phyloP scores from a whole-genome alignment of 2,888 invertebrate species.

The Acrocyrtus sp. region DNA sequence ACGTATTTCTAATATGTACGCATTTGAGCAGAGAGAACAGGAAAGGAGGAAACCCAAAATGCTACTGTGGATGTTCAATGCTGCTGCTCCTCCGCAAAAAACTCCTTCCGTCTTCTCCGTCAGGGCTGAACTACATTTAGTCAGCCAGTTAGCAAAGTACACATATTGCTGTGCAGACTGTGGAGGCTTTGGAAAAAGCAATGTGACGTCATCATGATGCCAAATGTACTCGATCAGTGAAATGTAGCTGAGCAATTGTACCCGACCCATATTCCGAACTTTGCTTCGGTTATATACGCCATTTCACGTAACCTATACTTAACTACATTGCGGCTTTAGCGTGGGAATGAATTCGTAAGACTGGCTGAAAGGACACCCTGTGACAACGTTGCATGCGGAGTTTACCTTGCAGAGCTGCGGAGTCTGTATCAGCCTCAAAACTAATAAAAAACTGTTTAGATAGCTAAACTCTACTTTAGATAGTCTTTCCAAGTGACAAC shows the following conservation, averaged over 20 bases:
- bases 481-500: no score
- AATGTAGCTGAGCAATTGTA: neutral
- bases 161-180: neutral
- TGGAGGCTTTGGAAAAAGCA: no score
- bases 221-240: neutral
- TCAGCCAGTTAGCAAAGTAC: neutral
- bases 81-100: neutral
- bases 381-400: no score
- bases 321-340: neutral
- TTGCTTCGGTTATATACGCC: constrained; percentile 26
- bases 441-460: no score
- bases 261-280: constrained; percentile 21
- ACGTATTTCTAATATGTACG: no score
- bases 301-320: constrained; percentile 23
- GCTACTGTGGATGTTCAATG: neutral
- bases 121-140: neutral
- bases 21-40: no score
- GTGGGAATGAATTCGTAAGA: neutral
- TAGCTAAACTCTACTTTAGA: no score
- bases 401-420: no score
- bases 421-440: no score
- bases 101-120: neutral
- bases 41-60: no score
- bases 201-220: neutral
- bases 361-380: no score